phyloP scores from a whole-genome alignment of 2,888 invertebrate genomes.

The Monoplex corrugatus region DNA sequence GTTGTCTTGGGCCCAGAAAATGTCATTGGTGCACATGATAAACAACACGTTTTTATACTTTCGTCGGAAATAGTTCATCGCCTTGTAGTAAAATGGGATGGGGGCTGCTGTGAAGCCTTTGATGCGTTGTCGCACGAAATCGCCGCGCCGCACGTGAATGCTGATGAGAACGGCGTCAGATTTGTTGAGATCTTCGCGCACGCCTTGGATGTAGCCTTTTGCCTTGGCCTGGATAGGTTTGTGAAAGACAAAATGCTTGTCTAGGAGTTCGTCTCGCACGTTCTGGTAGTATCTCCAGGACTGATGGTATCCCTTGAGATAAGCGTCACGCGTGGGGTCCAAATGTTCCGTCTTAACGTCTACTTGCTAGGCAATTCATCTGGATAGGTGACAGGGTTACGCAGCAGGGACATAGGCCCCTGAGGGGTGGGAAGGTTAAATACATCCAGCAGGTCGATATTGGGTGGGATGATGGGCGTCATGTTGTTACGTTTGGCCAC shows the following conservation, averaged over 20 bases:
- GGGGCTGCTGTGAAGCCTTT: conserved; percentile 80
- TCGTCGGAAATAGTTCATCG: conserved; percentile 73
- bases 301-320: conserved; percentile 71
- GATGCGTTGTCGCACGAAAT: conserved; percentile 75
- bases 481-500: conserved; percentile 67
- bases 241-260: conserved; percentile 68
- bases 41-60: conserved; percentile 75
- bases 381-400: conserved; percentile 50
- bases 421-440: conserved; percentile 64
- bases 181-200: conserved; percentile 57
- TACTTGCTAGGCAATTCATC: conserved; percentile 55
- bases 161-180: conserved; percentile 65
- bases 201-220: conserved; percentile 57
- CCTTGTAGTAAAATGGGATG: conserved; percentile 74
- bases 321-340: conserved; percentile 53
- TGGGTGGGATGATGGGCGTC: conserved; percentile 66
- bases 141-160: conserved; percentile 81
- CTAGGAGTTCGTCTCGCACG: conserved; percentile 60
- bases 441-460: conserved; percentile 60
- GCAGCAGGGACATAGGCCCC: conserved; percentile 54
- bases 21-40: conserved; percentile 80
- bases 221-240: conserved; percentile 60
- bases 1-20: conserved; percentile 74
- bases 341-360: conserved; percentile 56
- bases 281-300: conserved; percentile 74